Evolutionary conservation across 2,113 vertebrate genomes (phyloP), one percentile per base, ranked within the genome.

Genomic region (Cololabis saira): DNA sequence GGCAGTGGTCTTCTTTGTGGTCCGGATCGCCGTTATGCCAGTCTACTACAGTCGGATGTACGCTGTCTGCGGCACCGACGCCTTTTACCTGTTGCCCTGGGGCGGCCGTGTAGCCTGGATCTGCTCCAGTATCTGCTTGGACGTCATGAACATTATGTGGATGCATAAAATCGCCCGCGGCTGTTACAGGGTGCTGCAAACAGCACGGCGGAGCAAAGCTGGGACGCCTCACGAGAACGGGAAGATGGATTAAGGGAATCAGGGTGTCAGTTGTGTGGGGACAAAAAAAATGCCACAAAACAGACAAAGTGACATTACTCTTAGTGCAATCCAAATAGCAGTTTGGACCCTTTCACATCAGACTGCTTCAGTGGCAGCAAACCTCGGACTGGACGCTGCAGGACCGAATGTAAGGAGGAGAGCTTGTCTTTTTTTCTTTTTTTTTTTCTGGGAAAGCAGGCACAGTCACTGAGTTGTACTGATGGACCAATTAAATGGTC

Each of bases 71-170:
- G 97, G 96, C 90, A 96, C 96, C 3, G 95, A 97, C 60, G 93
- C 93, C 80, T 99, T 94, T 89, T 81, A 88, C 73, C 91, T 91
- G 54, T 91, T 98, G 50, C 94, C 96, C 52, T 84, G 90, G 57
- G 87, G 91, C 12, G 90, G 93, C 47, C 96, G 98, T n/a, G 87
- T 83, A 41, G 87, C 93, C 79, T 99, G 97, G 98, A 92, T 97
- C 71, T 73, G 88, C 85, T 92, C 94, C 68, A 97, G 97, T 50
- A 55, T 94, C 83, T 90, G 95, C 64, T 84, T 99, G 93, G 98
- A 99, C 92, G 74, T 97, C 77, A 96, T 99, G 96, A 99, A 99
- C 76, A 19, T 97, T 70, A 97, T 97, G 94, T 99, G 98, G 98
- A 99, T 99, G 98, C 90, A 95, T 80, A 99, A 95, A 88, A 99